Conservation (phyloP, 1,140 invertebrate species). For the Saccostrea cuccullata region DNA sequence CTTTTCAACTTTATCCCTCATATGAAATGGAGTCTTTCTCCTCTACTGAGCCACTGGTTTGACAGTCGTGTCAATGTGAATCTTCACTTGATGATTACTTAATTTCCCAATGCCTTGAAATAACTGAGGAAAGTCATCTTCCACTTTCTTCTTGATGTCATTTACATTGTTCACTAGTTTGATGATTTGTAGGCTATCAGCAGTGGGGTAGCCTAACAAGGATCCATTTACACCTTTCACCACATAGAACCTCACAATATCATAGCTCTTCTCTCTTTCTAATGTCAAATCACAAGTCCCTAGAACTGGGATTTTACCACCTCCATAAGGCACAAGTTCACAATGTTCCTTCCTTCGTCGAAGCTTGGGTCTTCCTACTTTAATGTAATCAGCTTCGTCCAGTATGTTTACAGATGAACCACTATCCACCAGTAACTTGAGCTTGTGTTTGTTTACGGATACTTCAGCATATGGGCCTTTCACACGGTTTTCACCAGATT, state of each 20-base stretch:
- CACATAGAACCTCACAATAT: slow-evolving; percentile 31
- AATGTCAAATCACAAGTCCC: slow-evolving; percentile 37
- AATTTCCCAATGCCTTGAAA: slow-evolving; percentile 47
- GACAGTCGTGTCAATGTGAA: slow-evolving; percentile 38
- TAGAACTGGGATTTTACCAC: background rate
- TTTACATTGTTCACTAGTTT: slow-evolving; percentile 30
- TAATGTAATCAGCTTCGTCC: background rate
- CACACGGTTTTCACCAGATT: background rate
- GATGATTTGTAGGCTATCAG: slow-evolving; percentile 8
- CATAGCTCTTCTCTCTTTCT: slow-evolving; percentile 4
- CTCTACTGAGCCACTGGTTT: slow-evolving; percentile 39
- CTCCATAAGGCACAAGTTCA: slow-evolving; percentile 41
- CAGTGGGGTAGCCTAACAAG: slow-evolving; percentile 35
- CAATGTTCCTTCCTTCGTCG: background rate
- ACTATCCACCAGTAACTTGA: slow-evolving; percentile 31
- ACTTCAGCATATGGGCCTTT: slow-evolving; percentile 18
- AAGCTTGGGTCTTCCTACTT: slow-evolving; percentile 27
- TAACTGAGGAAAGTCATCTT: background rate
- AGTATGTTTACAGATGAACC: slow-evolving; percentile 42
- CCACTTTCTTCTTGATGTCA: background rate
- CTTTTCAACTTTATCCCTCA: slow-evolving; percentile 55
- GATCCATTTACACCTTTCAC: slow-evolving; percentile 42
- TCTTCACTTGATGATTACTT: too few species aligned
- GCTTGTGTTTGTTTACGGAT: background rate
- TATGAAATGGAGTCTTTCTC: slow-evolving; percentile 42